phyloP scores from a whole-genome alignment of 2,888 invertebrate species.

The Vesta saturnalis region DNA sequence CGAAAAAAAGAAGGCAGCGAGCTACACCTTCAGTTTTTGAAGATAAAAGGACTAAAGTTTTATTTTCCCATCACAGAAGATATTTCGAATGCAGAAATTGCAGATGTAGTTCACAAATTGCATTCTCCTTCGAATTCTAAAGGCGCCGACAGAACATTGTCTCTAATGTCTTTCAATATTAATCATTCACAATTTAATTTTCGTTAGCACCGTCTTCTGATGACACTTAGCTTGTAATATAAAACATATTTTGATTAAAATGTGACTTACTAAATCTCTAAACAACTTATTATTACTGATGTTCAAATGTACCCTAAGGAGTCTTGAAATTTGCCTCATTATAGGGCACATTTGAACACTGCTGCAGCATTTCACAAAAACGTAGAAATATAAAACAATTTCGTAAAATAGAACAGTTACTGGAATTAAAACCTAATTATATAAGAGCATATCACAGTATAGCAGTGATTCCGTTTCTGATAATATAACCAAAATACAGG shows the following conservation, averaged over 20 bases:
- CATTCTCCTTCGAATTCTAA: not conserved
- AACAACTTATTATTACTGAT: not conserved
- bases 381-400: too few relatives aligned
- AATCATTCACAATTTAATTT: not conserved
- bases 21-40: conserved; percentile 3
- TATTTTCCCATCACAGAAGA: not conserved
- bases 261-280: not conserved
- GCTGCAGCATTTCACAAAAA: too few relatives aligned
- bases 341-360: not conserved
- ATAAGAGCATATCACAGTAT: too few relatives aligned
- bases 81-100: not conserved
- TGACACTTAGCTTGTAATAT: not conserved
- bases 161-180: too few relatives aligned
- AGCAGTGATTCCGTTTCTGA: too few relatives aligned
- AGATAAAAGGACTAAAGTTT: not conserved
- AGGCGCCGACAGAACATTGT: not conserved
- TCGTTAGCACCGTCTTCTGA: too few relatives aligned
- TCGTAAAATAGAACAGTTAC: too few relatives aligned
- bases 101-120: not conserved
- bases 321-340: not conserved
- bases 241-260: not conserved
- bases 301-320: not conserved
- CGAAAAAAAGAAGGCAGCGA: not conserved
- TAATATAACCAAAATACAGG: too few relatives aligned
- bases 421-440: too few relatives aligned